Evolutionary conservation across 2,888 invertebrate species (phyloP).

Genomic region (Zaprionus lineosus): DNA sequence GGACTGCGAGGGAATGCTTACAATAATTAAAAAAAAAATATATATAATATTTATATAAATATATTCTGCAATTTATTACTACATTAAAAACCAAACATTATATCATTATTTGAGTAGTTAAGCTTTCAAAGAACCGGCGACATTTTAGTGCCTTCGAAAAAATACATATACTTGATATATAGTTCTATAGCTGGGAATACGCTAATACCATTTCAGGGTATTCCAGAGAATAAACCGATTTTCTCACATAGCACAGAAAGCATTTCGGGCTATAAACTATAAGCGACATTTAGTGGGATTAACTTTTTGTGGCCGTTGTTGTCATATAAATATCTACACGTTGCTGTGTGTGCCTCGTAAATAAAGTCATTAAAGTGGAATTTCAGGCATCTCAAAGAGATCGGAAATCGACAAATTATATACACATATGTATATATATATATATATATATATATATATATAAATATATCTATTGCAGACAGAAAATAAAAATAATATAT

Average conservation of each 20-base stretch:
- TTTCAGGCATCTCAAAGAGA: slow-evolving; percentile 51
- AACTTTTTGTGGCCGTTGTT: slow-evolving; percentile 70
- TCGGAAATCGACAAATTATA: slow-evolving; percentile 26
- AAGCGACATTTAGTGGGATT: slow-evolving; percentile 78
- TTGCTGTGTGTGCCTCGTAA: slow-evolving; percentile 68
- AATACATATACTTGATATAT: too few species aligned
- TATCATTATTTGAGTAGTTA: too few species aligned
- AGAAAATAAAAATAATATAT: slow-evolving; percentile 6
- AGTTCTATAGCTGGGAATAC: too few species aligned
- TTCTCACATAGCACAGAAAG: slow-evolving; percentile 6
- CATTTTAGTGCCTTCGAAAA: too few species aligned
- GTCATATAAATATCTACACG: slow-evolving; percentile 68
- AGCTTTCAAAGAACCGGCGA: too few species aligned
- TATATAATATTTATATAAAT: too few species aligned
- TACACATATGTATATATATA: neutral
- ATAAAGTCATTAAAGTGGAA: slow-evolving; percentile 74
- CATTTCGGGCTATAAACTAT: slow-evolving; percentile 73
- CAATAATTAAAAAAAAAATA: too few species aligned
- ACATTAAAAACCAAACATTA: too few species aligned
- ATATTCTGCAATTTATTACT: too few species aligned
- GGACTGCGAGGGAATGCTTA: too few species aligned
- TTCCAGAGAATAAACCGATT: slow-evolving; percentile 9
- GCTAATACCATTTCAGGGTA: too few species aligned
- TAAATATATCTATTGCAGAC: neutral
- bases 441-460: neutral